Evolutionary conservation across 2,113 vertebrate genomes (phyloP).

Genomic region (Ptyas mucosa): DNA sequence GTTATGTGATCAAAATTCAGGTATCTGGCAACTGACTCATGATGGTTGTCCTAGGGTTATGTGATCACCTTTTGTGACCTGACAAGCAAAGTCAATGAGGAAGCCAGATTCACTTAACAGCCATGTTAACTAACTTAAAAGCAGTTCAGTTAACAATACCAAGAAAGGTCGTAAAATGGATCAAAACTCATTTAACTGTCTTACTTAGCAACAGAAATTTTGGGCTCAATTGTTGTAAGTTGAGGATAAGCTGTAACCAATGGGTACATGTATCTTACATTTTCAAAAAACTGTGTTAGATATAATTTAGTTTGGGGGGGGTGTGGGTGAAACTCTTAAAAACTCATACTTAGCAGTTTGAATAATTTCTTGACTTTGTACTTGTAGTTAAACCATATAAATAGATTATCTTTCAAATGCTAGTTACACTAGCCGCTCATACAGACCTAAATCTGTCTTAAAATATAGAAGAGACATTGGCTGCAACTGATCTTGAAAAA

Average conservation of each 20-base stretch:
- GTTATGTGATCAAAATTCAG: background rate
- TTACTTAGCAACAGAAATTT: background rate
- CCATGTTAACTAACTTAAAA: background rate
- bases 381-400: background rate
- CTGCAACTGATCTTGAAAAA: background rate
- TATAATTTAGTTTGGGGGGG: background rate
- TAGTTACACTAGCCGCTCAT: background rate
- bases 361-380: background rate
- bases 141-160: background rate
- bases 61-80: background rate
- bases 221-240: too few species aligned
- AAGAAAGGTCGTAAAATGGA: background rate
- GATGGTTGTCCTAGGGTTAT: background rate
- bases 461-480: background rate
- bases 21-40: background rate
- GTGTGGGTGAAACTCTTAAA: background rate
- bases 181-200: background rate
- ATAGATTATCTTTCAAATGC: background rate
- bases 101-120: background rate
- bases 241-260: too few species aligned
- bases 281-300: background rate
- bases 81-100: background rate
- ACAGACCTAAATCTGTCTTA: background rate
- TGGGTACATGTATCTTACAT: background rate
- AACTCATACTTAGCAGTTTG: too few species aligned